Conservation (phyloP, 2,113 vertebrate genomes). For the Zapus hudsonius region DNA sequence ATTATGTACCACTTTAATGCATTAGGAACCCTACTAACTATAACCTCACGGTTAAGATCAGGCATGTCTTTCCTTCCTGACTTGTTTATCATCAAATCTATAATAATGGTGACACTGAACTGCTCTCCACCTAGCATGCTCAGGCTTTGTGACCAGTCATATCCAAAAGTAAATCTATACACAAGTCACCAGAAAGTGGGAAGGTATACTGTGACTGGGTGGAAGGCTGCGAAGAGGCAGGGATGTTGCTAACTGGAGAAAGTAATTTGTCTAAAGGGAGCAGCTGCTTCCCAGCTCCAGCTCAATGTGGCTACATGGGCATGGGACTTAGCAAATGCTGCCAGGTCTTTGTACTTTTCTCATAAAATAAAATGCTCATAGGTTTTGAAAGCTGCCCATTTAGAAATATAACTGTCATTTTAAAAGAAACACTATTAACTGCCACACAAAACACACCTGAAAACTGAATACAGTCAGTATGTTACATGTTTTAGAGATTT, state of each 20-base stretch:
- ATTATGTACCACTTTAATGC: neutral
- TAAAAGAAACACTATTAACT: neutral
- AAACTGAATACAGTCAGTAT: neutral
- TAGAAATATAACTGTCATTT: neutral
- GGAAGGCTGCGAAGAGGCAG: neutral
- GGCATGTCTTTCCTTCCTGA: neutral
- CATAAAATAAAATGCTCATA: neutral
- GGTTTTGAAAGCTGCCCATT: neutral
- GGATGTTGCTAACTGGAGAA: neutral
- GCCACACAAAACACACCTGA: neutral
- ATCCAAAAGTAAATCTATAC: neutral
- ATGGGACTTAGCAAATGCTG: neutral
- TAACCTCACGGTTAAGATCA: neutral
- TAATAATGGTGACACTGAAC: neutral
- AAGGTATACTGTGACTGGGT: neutral
- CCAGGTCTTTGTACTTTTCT: neutral
- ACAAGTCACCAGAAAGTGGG: neutral
- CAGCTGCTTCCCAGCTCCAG: neutral
- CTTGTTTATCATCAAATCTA: neutral
- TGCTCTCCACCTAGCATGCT: neutral
- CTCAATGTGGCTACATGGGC: neutral
- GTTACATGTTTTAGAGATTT: neutral
- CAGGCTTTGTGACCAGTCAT: neutral
- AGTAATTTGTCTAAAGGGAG: neutral
- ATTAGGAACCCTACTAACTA: neutral